Base-by-base conservation (phyloP, 2,797 vertebrate species). In the Echiichthys vipera region DNA sequence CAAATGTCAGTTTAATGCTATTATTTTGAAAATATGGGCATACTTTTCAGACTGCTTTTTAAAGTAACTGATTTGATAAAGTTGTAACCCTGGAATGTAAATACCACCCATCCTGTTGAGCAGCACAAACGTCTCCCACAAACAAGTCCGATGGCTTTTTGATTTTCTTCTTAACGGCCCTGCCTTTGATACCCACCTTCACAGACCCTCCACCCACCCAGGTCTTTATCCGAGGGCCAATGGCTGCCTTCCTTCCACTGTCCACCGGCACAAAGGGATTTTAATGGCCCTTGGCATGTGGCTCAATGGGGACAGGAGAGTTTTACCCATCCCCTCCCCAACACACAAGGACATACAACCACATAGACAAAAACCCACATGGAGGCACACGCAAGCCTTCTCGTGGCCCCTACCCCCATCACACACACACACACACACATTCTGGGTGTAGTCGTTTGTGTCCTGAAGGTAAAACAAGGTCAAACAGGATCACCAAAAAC, bases 111-210 rank as follows among this genome's bases (percentile, higher is more conserved):
- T 65, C 81, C 84, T 64, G 76, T 71, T 82, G 81, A 78, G 84
- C 72, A 72, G 36, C 74, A 65, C 78, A 77, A 87, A 71, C 55
- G 43, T 78, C 83, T 62, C 86, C 81, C 78, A 79, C 88, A 88
- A 90, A 90, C 91, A 81, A 88, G 91, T 86, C 78, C 90, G 90
- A 94, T 93, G 92, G 91, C 88, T 89, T 93, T 93, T 92, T 92
- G 89, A 95, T 94, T 87, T 84, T 84, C 81, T 64, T 36, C 74
- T 66, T 65, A 84, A 91, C 47, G 45, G 75, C 85, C 59, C 83
- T 87, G 89, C 88, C 81, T 81, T 94, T 88, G 85, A 94, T 89
- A 88, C 90, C 86, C 78, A 81, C 78, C 75, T 88, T 89, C 87
- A 77, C 84, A 68, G 47, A 73, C 71, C 83, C 79, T 88, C 74